Base-by-base conservation (phyloP, 2,888 invertebrate species). In the Muscina levida region DNA sequence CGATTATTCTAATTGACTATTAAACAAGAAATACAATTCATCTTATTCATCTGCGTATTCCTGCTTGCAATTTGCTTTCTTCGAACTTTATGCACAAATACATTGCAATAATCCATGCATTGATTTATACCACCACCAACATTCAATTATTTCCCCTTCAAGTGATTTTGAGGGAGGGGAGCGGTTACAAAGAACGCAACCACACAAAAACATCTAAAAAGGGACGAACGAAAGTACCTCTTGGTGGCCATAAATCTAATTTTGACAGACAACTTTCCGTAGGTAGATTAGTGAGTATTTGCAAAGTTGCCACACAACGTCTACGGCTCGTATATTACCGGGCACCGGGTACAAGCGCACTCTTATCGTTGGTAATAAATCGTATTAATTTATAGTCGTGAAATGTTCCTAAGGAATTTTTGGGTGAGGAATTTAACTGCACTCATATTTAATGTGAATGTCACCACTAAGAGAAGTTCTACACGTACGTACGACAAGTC, bases 311-410 rank as follows among this genome's bases (percentile, higher is more conserved):
- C 22, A 62, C 51, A 39, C 48, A 44, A 31, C 71, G 46, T 57
- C 71, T 71, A 71, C 15, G 59, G 44, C 72, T 62, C 44, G 72
- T 74, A 71, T 74, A 77, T 80, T 77, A 70, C 66, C 57, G 66
- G 51, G 66, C 72, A 70, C 57, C 57, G 70, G 51, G 66, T 77
- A 80, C 71, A 77, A 67, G 80, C 80, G 80, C 85, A 84, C 84
- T 85, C 87, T 88, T 88, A 88, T 88, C 88, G 84, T 53, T 84
- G 77, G 88, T 87, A 88, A 88, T 88, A 88, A 88, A 88, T 88
- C 88, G 87, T 87, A 87, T 88, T 88, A 88, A 88, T 88, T 88
- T 88, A 88, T 88, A 87, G 87, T 87, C 84, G 85, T 85, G 83
- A 85, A 87, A 86, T 84, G 85, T 85, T 82, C 85, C 76, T 84